phyloP scores from a whole-genome alignment of 1,140 invertebrate species.

The Drosophila pruinosa region DNA sequence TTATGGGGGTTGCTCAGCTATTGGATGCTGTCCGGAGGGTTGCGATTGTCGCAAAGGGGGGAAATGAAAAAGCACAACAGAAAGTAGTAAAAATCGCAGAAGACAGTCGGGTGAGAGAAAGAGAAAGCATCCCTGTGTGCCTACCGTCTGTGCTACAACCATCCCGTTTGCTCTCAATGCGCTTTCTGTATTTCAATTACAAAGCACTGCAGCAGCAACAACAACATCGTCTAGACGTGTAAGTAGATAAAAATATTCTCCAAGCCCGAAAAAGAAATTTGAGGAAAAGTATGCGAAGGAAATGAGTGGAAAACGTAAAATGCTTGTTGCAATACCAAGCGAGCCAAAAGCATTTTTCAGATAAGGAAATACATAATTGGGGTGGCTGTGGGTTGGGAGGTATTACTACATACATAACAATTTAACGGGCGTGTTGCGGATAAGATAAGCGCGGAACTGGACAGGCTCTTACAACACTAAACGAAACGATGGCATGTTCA shows the following conservation, averaged over 20 bases:
- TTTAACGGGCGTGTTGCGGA: constrained; percentile 60
- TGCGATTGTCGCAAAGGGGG: constrained; percentile 3
- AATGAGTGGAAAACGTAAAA: constrained; percentile 27
- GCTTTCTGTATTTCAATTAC: constrained; percentile 23
- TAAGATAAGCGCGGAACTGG: constrained; percentile 58
- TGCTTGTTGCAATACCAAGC: constrained; percentile 28
- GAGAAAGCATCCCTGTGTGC: constrained; percentile 13
- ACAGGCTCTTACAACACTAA: constrained; percentile 12
- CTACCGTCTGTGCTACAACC: background rate
- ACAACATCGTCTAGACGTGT: constrained; percentile 60
- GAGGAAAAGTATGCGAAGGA: background rate
- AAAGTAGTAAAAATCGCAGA: constrained; percentile 64
- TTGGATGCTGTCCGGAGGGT: constrained; percentile 41
- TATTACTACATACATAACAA: constrained; percentile 57
- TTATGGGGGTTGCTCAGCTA: constrained; percentile 60
- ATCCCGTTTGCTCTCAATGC: constrained; percentile 20
- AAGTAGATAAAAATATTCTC: constrained; percentile 70
- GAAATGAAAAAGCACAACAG: constrained; percentile 55
- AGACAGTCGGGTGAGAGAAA: constrained; percentile 15
- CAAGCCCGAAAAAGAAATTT: constrained; percentile 33
- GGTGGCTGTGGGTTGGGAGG: background rate
- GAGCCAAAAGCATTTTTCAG: constrained; percentile 28
- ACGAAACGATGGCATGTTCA: constrained; percentile 46
- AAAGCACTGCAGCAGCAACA: constrained; percentile 17
- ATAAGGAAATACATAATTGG: constrained; percentile 26